Evolutionary conservation across 2,888 invertebrate species (phyloP), one percentile per base, ranked within the genome.

Genomic region (Mechanitis mazaeus): DNA sequence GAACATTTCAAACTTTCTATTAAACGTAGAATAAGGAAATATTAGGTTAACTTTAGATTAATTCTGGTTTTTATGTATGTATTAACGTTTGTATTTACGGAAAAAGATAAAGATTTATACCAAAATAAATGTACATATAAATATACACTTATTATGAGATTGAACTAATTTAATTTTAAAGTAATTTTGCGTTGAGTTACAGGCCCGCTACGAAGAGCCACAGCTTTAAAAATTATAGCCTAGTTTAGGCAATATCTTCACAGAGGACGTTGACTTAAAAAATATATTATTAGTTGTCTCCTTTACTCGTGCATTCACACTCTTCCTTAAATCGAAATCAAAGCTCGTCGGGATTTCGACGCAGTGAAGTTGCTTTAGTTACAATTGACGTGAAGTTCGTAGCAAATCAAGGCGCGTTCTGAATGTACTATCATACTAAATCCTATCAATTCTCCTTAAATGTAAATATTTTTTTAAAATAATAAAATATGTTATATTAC

Each of bases 291-390:
- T 70, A 61, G 68, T 74, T 72, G 68, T 84, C 87, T 72, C 78
- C 79, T 78, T 86, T 79, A 70, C 76, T 71, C 84, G 68, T 77
- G 70, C 75, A 75, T 79, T 86, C 75, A 79, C 72, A 86, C 90
- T 89, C 87, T 86, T 89, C 88, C 83, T 78, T 89, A 85, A 90
- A 90, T 90, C 89, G 90, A 90, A 90, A 89, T 90, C 89, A 88
- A 90, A 88, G 88, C 90, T 89, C 89, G 84, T 86, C 84, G 86
- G 81, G 83, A 84, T 83, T 83, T 79, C 75, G 87, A 75, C 76
- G 75, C 65, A 59, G 71, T 85, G 89, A 90, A 87, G 85, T 83
- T 87, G 71, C 74, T 66, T 69, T 75, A 73, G 63, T 74, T 70
- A 64, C 59, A 70, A 78, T 67, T 55, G 63, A 66, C 64, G 72